These are phyloP conservation scores for Myotis daubentonii DNA, from an alignment of 2,797 vertebrate species.

Conservation along the genomic window DNA sequence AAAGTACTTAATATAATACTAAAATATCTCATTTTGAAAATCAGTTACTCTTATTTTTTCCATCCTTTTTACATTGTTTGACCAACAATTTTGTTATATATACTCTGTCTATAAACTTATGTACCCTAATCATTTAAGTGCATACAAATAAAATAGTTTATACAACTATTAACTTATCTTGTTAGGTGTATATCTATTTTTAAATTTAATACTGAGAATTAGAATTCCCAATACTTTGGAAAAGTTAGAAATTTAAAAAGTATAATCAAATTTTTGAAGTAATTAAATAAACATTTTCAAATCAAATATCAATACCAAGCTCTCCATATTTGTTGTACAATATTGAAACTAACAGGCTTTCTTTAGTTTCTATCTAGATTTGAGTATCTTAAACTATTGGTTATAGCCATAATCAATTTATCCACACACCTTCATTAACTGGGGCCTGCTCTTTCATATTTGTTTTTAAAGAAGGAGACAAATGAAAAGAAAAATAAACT, in stretches of 20 bases:
- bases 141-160: background rate
- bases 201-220: background rate
- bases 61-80: background rate
- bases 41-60: constrained; percentile 38
- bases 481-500: background rate
- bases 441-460: background rate
- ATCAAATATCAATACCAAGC: background rate
- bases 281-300: constrained; percentile 13
- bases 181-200: background rate
- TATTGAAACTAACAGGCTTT: background rate
- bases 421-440: background rate
- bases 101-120: background rate
- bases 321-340: background rate
- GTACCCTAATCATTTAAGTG: background rate
- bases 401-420: background rate
- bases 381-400: background rate
- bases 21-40: constrained; percentile 54
- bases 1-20: background rate
- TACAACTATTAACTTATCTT: background rate
- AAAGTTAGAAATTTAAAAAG: background rate
- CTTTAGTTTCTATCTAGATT: background rate
- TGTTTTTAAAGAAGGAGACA: constrained; percentile 23
- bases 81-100: background rate
- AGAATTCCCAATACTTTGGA: background rate
- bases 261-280: background rate